Percentiles rank a stretch among this genome's conserved stretches.
Evolutionary conservation across 2,888 invertebrate genomes (phyloP).

Genomic region (Nemurella pictetii): DNA sequence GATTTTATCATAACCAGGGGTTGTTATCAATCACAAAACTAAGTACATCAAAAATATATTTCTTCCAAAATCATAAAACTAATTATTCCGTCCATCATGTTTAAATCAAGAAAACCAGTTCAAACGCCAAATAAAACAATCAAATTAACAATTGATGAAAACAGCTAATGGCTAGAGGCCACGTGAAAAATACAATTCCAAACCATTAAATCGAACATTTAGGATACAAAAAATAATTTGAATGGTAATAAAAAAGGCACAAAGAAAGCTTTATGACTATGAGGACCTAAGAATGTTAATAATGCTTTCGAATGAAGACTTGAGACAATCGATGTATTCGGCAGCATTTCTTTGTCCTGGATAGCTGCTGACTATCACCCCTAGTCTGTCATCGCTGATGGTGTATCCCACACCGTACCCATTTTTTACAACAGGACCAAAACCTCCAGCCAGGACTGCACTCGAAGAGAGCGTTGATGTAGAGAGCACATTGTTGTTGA

Average conservation of each 20-base stretch:
- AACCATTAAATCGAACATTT: background rate
- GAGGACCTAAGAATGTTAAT: constrained; percentile 49
- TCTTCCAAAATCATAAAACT: too few relatives aligned
- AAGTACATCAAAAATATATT: too few relatives aligned
- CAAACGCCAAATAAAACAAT: background rate
- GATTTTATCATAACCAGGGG: too few relatives aligned
- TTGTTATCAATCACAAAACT: too few relatives aligned
- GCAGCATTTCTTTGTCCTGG: constrained; percentile 72
- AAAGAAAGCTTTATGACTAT: constrained; percentile 22
- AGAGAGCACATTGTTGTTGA: constrained; percentile 90
- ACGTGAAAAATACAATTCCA: background rate
- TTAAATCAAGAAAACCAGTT: too few relatives aligned
- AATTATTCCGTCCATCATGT: too few relatives aligned
- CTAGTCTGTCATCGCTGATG: constrained; percentile 79
- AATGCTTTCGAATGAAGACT: constrained; percentile 73
- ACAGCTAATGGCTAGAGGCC: too few relatives aligned
- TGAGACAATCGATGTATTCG: constrained; percentile 71
- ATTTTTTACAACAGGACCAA: constrained; percentile 88
- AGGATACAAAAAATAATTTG: too few relatives aligned
- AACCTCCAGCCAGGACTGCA: constrained; percentile 84
- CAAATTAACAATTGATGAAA: too few relatives aligned
- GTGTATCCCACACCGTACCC: constrained; percentile 94
- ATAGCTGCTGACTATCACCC: constrained; percentile 82
- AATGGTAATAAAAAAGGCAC: background rate
- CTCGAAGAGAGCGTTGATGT: constrained; percentile 92